Percentiles rank a stretch among this genome's conserved stretches.
phyloP scores from a whole-genome alignment of 2,888 invertebrate genomes.

The Dione vanillae region DNA sequence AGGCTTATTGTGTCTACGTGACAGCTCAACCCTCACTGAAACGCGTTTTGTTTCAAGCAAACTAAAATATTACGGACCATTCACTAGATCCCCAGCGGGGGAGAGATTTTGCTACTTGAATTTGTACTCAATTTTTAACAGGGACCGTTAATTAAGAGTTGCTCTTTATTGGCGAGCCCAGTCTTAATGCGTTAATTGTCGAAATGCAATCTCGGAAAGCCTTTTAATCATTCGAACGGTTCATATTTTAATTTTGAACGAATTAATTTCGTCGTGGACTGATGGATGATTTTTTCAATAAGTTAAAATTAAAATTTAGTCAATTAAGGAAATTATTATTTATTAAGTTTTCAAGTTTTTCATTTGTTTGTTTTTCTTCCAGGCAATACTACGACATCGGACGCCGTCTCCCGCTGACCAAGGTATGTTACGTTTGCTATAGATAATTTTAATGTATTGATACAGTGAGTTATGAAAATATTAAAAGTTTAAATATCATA shows the following conservation, averaged over 20 bases:
- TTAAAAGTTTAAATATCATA: neutral
- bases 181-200: slow-evolving; percentile 84
- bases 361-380: slow-evolving; percentile 62
- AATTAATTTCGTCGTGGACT: slow-evolving; percentile 55
- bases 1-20: slow-evolving; percentile 85
- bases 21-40: slow-evolving; percentile 71
- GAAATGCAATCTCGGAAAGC: slow-evolving; percentile 81
- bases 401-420: slow-evolving; percentile 75
- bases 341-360: slow-evolving; percentile 26
- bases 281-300: slow-evolving; percentile 65
- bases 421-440: no score
- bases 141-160: slow-evolving; percentile 82
- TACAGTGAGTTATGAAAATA: neutral
- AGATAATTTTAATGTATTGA: slow-evolving; percentile 3
- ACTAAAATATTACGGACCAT: slow-evolving; percentile 84
- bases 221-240: slow-evolving; percentile 79
- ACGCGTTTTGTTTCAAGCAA: slow-evolving; percentile 81
- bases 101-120: slow-evolving; percentile 78
- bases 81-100: slow-evolving; percentile 72
- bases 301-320: slow-evolving; percentile 47
- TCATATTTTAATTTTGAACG: slow-evolving; percentile 76
- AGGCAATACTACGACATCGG: slow-evolving; percentile 76
- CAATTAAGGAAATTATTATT: slow-evolving; percentile 30
- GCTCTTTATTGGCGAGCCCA: slow-evolving; percentile 80
- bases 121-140: slow-evolving; percentile 85